Percentiles rank a stretch among this genome's conserved stretches.
These are phyloP conservation scores for Phoenicopterus ruber DNA, from an alignment of 2,113 vertebrate genomes.

Conservation along the genomic window DNA sequence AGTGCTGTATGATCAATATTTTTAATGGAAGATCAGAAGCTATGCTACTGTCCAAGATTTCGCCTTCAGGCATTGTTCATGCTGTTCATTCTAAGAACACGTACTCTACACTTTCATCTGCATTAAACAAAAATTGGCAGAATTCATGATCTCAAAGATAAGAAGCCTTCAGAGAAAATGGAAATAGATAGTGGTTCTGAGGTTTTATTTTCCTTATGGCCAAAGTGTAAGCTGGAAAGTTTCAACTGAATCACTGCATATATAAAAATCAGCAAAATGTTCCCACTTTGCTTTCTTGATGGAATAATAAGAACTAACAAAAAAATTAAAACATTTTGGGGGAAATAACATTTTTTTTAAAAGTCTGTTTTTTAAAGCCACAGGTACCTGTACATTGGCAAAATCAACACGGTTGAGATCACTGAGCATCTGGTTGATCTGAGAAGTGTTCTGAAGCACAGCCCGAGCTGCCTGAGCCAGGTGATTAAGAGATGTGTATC, in stretches of 20 bases:
- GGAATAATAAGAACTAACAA: not conserved
- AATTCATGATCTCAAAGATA: not conserved
- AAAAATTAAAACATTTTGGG: not conserved
- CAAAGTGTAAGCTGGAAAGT: not conserved
- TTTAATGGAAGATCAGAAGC: not conserved
- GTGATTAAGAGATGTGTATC: conserved; percentile 97
- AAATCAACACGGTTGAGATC: conserved; percentile 98
- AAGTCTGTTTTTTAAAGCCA: not conserved
- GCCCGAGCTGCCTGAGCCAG: conserved; percentile 95
- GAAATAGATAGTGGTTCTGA: not conserved
- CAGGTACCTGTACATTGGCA: conserved; percentile 91
- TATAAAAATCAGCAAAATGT: not conserved
- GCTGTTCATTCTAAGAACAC: conserved; percentile 4
- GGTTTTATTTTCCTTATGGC: not conserved
- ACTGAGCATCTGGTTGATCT: conserved; percentile 99
- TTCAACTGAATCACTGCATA: not conserved
- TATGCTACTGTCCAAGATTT: not conserved
- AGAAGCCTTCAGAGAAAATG: not conserved
- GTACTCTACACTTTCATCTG: not conserved
- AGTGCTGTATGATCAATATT: not conserved
- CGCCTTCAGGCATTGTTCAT: not conserved
- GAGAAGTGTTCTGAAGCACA: conserved; percentile 96
- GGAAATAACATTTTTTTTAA: not conserved
- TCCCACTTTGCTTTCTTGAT: not conserved
- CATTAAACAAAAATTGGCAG: not conserved